phyloP scores from a whole-genome alignment of 2,888 invertebrate species.

The Caenorhabditis angaria region DNA sequence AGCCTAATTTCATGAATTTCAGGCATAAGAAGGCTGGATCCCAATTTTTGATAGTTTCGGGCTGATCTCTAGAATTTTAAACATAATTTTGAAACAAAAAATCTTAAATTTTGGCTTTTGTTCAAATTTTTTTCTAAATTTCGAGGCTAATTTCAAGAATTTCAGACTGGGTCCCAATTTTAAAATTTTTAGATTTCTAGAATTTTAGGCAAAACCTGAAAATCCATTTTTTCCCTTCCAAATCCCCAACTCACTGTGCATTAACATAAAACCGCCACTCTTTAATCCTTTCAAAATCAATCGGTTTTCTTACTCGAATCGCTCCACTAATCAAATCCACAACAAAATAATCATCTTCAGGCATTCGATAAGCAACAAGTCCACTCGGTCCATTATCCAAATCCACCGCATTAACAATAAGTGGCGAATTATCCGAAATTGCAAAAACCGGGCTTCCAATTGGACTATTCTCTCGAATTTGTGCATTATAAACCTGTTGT shows the following conservation, averaged over 20 bases:
- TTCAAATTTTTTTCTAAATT: too few relatives aligned
- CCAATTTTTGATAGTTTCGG: too few relatives aligned
- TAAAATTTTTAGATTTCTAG: too few relatives aligned
- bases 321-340: constrained; percentile 88
- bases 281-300: constrained; percentile 82
- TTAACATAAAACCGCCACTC: constrained; percentile 56
- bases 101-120: too few relatives aligned
- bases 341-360: constrained; percentile 82
- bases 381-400: constrained; percentile 86
- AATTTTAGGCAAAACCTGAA: too few relatives aligned
- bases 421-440: constrained; percentile 75
- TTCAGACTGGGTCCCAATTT: too few relatives aligned
- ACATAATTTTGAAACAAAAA: too few relatives aligned
- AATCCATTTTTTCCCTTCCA: too few relatives aligned
- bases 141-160: too few relatives aligned
- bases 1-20: too few relatives aligned
- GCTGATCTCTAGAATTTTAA: too few relatives aligned
- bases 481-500: constrained; percentile 82
- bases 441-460: constrained; percentile 33
- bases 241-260: constrained; percentile 39
- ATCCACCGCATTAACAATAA: constrained; percentile 86
- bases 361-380: constrained; percentile 81
- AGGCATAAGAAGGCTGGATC: too few relatives aligned
- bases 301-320: constrained; percentile 80
- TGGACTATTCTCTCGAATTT: constrained; percentile 79